A percentile compares a stretch with the other conserved stretches of the same genome.
These are phyloP conservation scores for Odontocolon sp. DNA, from an alignment of 2,888 invertebrate species.

Conservation along the genomic window DNA sequence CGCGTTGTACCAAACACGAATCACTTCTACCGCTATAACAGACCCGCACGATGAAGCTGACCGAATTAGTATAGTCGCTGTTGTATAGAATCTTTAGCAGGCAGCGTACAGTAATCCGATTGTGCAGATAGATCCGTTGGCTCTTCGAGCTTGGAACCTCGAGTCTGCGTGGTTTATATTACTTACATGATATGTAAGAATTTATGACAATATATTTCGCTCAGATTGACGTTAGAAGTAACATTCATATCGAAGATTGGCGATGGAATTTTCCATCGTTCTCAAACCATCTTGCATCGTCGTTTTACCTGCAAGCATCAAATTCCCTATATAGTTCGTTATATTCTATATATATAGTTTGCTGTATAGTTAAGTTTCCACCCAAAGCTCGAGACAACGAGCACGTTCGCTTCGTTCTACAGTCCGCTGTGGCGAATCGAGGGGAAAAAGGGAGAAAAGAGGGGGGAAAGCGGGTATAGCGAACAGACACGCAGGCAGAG, in stretches of 20 bases:
- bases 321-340: no score
- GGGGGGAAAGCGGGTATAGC: background rate
- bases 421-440: background rate
- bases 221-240: background rate
- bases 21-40: background rate
- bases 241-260: background rate
- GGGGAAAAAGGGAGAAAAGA: background rate
- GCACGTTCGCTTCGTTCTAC: conserved; percentile 9
- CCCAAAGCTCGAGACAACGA: conserved; percentile 16
- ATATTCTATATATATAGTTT: background rate
- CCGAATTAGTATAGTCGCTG: no score
- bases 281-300: background rate
- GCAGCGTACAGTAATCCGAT: no score
- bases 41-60: no score
- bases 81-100: no score
- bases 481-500: conserved; percentile 44
- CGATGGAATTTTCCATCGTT: conserved; percentile 3
- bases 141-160: no score
- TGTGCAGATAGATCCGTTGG: no score
- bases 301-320: background rate
- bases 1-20: background rate
- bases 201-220: background rate
- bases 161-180: background rate
- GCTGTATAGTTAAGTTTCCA: background rate
- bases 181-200: background rate